Conservation (phyloP, 2,888 invertebrate genomes). For the Hemistola chrysoprasaria region DNA sequence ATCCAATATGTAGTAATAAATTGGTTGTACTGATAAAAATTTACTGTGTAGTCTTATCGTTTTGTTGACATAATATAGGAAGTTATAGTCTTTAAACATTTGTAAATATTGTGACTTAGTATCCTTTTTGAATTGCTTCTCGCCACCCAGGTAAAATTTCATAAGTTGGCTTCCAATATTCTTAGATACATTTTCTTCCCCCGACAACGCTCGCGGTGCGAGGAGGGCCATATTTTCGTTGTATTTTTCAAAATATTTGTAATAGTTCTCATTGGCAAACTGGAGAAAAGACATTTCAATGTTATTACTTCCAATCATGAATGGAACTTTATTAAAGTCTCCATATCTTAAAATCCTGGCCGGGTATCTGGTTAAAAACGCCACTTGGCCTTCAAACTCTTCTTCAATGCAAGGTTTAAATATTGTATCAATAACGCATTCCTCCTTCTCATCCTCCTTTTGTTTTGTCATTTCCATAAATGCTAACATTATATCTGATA, state of each 20-base stretch:
- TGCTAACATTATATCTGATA: slow-evolving; percentile 45
- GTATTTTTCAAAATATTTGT: slow-evolving; percentile 52
- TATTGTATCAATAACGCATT: slow-evolving; percentile 44
- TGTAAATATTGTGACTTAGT: slow-evolving; percentile 60
- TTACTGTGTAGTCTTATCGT: slow-evolving; percentile 55
- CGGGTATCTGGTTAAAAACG: slow-evolving; percentile 64
- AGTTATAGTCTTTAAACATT: slow-evolving; percentile 62
- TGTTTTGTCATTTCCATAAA: slow-evolving; percentile 29
- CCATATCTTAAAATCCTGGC: slow-evolving; percentile 56
- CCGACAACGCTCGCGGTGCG: slow-evolving; percentile 53
- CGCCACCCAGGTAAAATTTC: slow-evolving; percentile 58
- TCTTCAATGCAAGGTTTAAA: slow-evolving; percentile 67
- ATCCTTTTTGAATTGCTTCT: slow-evolving; percentile 46
- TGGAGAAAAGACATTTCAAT: slow-evolving; percentile 53
- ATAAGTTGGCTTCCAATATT: slow-evolving; percentile 55
- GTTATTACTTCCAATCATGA: slow-evolving; percentile 67
- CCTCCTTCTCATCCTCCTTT: slow-evolving; percentile 21
- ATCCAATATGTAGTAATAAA: slow-evolving; percentile 63
- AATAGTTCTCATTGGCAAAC: slow-evolving; percentile 44
- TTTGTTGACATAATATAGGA: slow-evolving; percentile 61
- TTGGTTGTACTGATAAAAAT: slow-evolving; percentile 48
- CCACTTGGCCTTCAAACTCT: slow-evolving; percentile 63
- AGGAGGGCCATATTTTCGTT: slow-evolving; percentile 54
- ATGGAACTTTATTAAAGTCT: slow-evolving; percentile 63
- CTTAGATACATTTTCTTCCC: slow-evolving; percentile 43